phyloP scores from a whole-genome alignment of 2,888 invertebrate species.

The Arenicola marina region DNA sequence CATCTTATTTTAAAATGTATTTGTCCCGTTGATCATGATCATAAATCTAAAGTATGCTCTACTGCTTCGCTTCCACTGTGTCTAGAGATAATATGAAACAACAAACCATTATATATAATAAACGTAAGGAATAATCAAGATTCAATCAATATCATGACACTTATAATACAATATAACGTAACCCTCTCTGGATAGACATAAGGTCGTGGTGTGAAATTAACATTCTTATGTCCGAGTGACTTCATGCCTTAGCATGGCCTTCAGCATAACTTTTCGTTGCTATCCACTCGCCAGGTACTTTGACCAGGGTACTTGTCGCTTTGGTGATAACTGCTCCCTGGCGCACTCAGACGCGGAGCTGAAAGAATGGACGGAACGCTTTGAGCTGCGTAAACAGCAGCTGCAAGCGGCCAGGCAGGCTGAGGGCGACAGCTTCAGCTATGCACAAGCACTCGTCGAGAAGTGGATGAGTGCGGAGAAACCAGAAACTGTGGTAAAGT shows the following conservation, averaged over 20 bases:
- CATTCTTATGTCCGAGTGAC: too few species aligned
- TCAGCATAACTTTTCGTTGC: neutral
- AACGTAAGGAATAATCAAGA: too few species aligned
- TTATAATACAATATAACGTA: too few species aligned
- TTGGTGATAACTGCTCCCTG: constrained; percentile 75
- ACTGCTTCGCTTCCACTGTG: too few species aligned
- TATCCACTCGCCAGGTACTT: neutral
- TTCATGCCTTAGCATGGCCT: neutral
- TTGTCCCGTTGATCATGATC: too few species aligned
- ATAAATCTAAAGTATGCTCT: too few species aligned
- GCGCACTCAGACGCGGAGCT: constrained; percentile 76
- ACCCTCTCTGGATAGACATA: too few species aligned
- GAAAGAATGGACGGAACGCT: constrained; percentile 75
- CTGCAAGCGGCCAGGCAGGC: constrained; percentile 66
- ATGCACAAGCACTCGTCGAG: constrained; percentile 71
- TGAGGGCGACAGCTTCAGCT: constrained; percentile 48
- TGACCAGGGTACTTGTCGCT: constrained; percentile 64
- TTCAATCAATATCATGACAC: too few species aligned
- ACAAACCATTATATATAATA: too few species aligned
- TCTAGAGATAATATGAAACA: too few species aligned
- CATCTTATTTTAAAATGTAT: too few species aligned
- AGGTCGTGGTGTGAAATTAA: too few species aligned
- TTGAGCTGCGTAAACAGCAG: constrained; percentile 67
- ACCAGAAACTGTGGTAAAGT: constrained; percentile 66
- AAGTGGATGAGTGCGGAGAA: constrained; percentile 64